Percentiles rank a stretch among this genome's conserved stretches.
phyloP scores from a whole-genome alignment of 2,888 invertebrate genomes.

The Spilarctia lutea region DNA sequence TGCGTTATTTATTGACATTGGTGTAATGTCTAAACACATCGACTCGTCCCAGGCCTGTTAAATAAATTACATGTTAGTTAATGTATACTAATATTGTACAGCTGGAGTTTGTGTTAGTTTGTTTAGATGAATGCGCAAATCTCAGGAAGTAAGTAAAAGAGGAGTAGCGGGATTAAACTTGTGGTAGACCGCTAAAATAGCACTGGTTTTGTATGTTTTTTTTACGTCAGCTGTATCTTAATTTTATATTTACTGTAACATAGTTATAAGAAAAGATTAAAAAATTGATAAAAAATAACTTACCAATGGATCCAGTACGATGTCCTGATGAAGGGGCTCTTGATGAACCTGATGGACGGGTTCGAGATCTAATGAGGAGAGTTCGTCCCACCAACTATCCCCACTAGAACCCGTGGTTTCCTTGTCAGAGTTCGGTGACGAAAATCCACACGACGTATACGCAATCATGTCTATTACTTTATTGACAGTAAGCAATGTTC shows the following conservation, averaged over 20 bases:
- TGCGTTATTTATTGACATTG: conserved; percentile 30
- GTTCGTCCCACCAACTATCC: too few species aligned
- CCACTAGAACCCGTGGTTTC: conserved; percentile 21
- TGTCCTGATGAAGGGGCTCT: conserved; percentile 29
- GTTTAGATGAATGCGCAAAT: too few species aligned
- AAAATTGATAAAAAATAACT: conserved; percentile 24
- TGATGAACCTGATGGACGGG: conserved; percentile 60
- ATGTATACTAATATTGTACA: too few species aligned
- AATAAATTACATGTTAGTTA: too few species aligned
- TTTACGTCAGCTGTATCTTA: too few species aligned
- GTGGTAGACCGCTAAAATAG: too few species aligned
- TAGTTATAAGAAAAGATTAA: background rate
- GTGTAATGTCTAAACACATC: conserved; percentile 31
- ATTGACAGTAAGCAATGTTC: conserved; percentile 42
- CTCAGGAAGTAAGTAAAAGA: too few species aligned
- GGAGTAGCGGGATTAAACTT: too few species aligned
- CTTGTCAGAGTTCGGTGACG: conserved; percentile 22
- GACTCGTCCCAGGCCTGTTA: conserved; percentile 58
- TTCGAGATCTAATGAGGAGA: too few species aligned
- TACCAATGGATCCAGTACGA: conserved; percentile 54
- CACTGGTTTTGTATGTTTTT: too few species aligned
- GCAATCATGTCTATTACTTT: conserved; percentile 43
- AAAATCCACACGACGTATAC: conserved; percentile 36
- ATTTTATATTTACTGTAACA: too few species aligned
- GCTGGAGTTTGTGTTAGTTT: too few species aligned